Conservation (phyloP, 1,140 invertebrate genomes). For the Zophobas atratus region DNA sequence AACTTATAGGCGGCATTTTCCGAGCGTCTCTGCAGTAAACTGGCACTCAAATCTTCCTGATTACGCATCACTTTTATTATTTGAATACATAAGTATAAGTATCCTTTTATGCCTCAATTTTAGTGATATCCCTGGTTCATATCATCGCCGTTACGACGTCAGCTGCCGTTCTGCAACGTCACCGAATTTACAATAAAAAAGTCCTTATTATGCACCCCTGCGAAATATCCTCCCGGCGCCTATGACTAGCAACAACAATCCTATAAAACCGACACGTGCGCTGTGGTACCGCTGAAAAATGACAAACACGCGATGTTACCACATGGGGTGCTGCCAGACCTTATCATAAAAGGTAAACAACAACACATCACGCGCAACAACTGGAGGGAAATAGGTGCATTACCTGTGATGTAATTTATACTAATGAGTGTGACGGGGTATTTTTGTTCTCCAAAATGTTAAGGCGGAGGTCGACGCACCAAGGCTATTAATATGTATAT, state of each 20-base stretch:
- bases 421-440: constrained; percentile 16
- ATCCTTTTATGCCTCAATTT: constrained; percentile 16
- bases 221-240: background rate
- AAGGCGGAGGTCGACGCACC: constrained; percentile 28
- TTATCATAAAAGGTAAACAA: constrained; percentile 41
- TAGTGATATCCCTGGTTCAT: constrained; percentile 6
- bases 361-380: constrained; percentile 14
- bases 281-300: constrained; percentile 33
- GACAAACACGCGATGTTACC: constrained; percentile 38
- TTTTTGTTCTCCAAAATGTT: constrained; percentile 22
- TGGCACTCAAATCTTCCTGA: background rate
- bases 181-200: constrained; percentile 16
- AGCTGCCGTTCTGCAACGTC: constrained; percentile 30
- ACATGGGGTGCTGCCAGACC: constrained; percentile 29
- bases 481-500: constrained; percentile 39
- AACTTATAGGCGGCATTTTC: too few relatives aligned
- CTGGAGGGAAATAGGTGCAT: constrained; percentile 6
- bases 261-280: constrained; percentile 24
- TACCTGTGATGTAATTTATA: constrained; percentile 38
- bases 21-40: background rate
- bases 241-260: constrained; percentile 19
- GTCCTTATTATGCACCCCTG: constrained; percentile 22
- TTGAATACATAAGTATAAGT: constrained; percentile 6
- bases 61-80: background rate
- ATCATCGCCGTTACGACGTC: constrained; percentile 16